Base-by-base conservation (phyloP, 2,113 vertebrate genomes). In the Microtus richardsoni region DNA sequence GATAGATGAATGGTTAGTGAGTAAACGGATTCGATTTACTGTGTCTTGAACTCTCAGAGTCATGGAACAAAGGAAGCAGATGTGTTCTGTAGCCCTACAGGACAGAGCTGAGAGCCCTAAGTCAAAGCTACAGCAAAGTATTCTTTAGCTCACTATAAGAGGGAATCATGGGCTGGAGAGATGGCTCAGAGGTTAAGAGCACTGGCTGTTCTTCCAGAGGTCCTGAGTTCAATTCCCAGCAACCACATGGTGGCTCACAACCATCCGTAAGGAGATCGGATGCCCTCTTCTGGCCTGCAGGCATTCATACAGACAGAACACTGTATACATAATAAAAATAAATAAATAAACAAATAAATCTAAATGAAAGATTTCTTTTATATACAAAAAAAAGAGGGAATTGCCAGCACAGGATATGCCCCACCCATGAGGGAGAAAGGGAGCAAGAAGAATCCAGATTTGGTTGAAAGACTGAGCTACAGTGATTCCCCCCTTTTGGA, bases 41-140 rank as follows among this genome's bases (percentile, higher is more conserved):
- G 9, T 83, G 49, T 77, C 41, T 92, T 79, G 93, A 86, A 92
- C 82, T 95, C 83, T 47, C 44, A 88, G 87, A 95, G 11, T 86
- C 68, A 64, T 36, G 4, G 12, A 79, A 3, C 30, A 78, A 8
- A 86, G 44, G 58, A 86, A 94, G 44, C n/a, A 92, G 3, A 73
- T 94, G 88, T 86, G n/a, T 26, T 95, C 91, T 87, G 26, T 39
- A 12, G 7, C 33, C 39, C 66, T 54, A 22, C 12, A 88, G 39
- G 41, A 79, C 73, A 94, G 54, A 79, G 19, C 71, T 66, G 54
- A n/a, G 12, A 70, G 49, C 74, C 87, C 16, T 90, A 88, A 92
- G 47, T 85, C 78, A 87, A 95, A 96, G 60, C n/a, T 70, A 86
- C 1, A 64, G 44, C 9, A 93, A 91, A 95, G 39, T 13, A n/a